Conservation (phyloP, 1,140 invertebrate species). For the Drosophila willistoni region DNA sequence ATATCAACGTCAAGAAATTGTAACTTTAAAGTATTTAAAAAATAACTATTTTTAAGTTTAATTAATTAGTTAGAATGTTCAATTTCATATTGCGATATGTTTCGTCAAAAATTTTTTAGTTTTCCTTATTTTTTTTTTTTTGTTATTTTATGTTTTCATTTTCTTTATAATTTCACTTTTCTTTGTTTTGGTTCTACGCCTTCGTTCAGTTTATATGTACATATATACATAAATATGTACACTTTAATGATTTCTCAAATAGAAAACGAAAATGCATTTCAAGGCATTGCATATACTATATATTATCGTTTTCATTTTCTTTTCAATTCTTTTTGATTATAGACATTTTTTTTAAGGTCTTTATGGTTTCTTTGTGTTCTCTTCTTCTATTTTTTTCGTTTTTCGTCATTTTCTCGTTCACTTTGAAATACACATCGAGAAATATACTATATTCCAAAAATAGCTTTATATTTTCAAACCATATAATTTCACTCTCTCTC, state of each 20-base stretch:
- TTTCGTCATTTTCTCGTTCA: constrained; percentile 25
- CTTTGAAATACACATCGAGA: constrained; percentile 47
- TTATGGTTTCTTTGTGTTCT: constrained; percentile 35
- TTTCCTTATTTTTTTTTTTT: constrained; percentile 29
- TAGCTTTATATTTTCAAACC: constrained; percentile 77
- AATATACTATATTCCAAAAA: constrained; percentile 70
- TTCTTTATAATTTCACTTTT: constrained; percentile 8
- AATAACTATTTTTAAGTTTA: not conserved
- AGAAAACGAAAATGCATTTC: constrained; percentile 42
- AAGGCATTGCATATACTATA: constrained; percentile 24
- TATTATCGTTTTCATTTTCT: constrained; percentile 11
- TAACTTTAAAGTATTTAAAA: constrained; percentile 14
- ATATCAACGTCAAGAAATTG: not conserved
- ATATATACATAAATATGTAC: not conserved
- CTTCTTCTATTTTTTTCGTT: constrained; percentile 33
- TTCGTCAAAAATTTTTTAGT: not conserved
- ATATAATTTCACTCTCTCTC: constrained; percentile 58
- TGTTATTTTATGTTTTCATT: constrained; percentile 38
- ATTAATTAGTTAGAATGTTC: not conserved
- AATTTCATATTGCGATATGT: too few species aligned
- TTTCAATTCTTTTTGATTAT: not conserved
- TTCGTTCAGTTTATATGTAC: constrained; percentile 14
- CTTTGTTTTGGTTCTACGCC: constrained; percentile 14
- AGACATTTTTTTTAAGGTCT: constrained; percentile 27
- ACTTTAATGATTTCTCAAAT: constrained; percentile 33